These are phyloP conservation scores for Sebastes hopkinsi DNA, from an alignment of 2,797 vertebrate species.

Conservation along the genomic window DNA sequence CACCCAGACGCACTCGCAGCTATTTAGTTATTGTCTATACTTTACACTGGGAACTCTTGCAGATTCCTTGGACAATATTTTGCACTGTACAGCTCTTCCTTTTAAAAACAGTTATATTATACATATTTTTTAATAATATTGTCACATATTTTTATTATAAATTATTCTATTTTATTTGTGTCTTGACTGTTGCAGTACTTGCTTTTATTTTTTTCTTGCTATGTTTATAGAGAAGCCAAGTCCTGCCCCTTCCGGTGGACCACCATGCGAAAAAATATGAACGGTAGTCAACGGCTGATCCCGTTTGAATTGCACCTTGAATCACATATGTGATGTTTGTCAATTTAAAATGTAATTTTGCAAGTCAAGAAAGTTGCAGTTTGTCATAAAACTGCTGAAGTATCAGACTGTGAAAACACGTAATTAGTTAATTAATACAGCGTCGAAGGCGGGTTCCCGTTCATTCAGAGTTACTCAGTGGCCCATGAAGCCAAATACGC, in stretches of 20 bases:
- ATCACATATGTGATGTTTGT: too few species aligned
- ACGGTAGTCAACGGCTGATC: rapidly evolving
- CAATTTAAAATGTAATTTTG: too few species aligned
- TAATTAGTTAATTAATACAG: too few species aligned
- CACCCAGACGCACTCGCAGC: slow-evolving; percentile 34
- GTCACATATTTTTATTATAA: neutral
- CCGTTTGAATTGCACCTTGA: too few species aligned
- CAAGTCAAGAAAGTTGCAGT: too few species aligned
- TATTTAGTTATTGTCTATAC: slow-evolving; percentile 36
- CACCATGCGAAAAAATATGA: too few species aligned
- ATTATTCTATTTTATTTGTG: neutral
- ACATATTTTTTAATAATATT: neutral
- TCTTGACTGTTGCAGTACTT: neutral
- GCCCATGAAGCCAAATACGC: too few species aligned
- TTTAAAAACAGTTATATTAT: neutral
- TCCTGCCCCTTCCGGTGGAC: too few species aligned
- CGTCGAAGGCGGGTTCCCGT: too few species aligned
- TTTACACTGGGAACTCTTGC: neutral
- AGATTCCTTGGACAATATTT: neutral
- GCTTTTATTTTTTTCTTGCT: neutral
- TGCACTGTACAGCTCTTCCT: neutral
- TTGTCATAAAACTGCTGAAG: too few species aligned
- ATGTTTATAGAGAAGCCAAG: neutral
- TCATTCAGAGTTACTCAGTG: too few species aligned
- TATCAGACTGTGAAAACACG: too few species aligned